Evolutionary conservation across 2,797 vertebrate species (phyloP).

Genomic region (Brachymystax lenok): DNA sequence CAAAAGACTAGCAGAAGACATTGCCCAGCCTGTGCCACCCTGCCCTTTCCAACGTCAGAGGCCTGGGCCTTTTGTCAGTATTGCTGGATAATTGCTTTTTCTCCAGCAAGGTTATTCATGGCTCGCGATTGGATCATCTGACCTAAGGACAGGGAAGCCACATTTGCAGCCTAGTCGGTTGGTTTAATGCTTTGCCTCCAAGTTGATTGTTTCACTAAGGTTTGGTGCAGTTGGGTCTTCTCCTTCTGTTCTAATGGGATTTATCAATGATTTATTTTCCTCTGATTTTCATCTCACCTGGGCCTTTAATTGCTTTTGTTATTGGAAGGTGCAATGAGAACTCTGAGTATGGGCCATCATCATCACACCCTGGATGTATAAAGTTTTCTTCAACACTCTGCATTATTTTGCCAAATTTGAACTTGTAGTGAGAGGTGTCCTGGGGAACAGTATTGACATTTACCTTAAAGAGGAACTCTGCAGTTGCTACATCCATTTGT

Average conservation of each 20-base stretch:
- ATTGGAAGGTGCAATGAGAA: conserved; percentile 21
- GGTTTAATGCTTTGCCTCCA: conserved; percentile 55
- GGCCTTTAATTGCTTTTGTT: conserved; percentile 57
- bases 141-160: conserved; percentile 48
- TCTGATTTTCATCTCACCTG: conserved; percentile 44
- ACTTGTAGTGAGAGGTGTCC: too few relatives aligned
- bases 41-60: conserved; percentile 38
- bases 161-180: conserved; percentile 50
- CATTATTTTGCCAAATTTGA: conserved; percentile 1
- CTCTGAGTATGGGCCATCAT: conserved; percentile 25
- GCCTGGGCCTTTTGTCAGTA: conserved; percentile 46
- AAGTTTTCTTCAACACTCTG: conserved; percentile 39
- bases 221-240: conserved; percentile 44
- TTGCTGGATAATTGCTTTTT: conserved; percentile 66
- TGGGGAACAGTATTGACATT: too few relatives aligned
- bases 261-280: conserved; percentile 54
- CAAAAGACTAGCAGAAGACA: conserved; percentile 21
- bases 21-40: conserved; percentile 29
- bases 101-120: conserved; percentile 58
- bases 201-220: conserved; percentile 59
- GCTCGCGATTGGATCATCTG: conserved; percentile 58
- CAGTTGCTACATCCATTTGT: too few relatives aligned
- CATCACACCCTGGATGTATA: conserved; percentile 28
- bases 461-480: too few relatives aligned
- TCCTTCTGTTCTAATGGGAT: conserved; percentile 56